A percentile compares a stretch with the other conserved stretches of the same genome.
Evolutionary conservation across 2,888 invertebrate species (phyloP).

Genomic region (Tachina lurida): DNA sequence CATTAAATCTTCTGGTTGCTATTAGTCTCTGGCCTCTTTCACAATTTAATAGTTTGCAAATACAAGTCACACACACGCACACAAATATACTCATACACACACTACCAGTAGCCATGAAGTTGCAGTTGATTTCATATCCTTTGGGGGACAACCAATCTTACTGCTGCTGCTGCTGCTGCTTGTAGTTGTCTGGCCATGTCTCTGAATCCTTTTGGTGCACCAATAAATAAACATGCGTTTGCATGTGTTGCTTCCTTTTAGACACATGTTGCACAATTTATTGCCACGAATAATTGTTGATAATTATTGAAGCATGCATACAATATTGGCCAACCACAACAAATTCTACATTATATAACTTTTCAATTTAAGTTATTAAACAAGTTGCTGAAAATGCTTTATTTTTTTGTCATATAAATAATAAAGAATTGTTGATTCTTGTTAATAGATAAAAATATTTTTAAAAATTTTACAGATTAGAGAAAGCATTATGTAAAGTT

Average conservation of each 20-base stretch:
- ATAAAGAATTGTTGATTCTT: not conserved
- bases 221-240: conserved; percentile 32
- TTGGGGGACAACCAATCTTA: conserved; percentile 25
- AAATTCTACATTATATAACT: not conserved
- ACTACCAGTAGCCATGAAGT: conserved; percentile 6
- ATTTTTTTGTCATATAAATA: not conserved
- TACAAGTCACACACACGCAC: not conserved
- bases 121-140: conserved; percentile 20
- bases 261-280: conserved; percentile 64
- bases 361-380: conserved; percentile 27
- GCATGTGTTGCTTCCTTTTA: conserved; percentile 13
- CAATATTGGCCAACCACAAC: conserved; percentile 15
- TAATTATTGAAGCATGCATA: conserved; percentile 47
- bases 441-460: not conserved
- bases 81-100: not conserved
- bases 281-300: conserved; percentile 47
- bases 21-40: conserved; percentile 25
- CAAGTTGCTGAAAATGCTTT: not conserved
- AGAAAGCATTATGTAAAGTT: not conserved
- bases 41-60: conserved; percentile 10
- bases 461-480: not conserved
- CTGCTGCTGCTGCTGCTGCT: not conserved
- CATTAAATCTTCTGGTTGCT: conserved; percentile 54
- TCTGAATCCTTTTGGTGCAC: conserved; percentile 2
- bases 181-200: conserved; percentile 1